phyloP scores from a whole-genome alignment of 1,140 invertebrate genomes.

The Muscidifurax raptorellus region DNA sequence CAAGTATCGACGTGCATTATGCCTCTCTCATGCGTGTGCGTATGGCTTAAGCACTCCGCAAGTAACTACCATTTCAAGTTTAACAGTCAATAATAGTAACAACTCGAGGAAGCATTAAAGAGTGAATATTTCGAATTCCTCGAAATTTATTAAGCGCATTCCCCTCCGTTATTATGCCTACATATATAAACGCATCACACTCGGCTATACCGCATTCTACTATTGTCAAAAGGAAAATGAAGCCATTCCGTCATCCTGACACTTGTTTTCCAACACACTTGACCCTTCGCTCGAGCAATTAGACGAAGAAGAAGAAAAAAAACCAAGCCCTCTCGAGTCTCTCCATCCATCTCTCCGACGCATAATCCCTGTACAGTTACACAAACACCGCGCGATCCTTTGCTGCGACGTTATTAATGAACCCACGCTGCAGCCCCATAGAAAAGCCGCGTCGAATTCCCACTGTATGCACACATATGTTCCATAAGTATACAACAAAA shows the following conservation, averaged over 20 bases:
- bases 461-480: too few species aligned
- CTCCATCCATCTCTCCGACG: neutral
- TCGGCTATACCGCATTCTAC: too few species aligned
- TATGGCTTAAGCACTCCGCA: neutral
- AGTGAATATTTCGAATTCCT: slow-evolving; percentile 11
- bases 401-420: neutral
- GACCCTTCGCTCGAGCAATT: neutral
- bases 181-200: too few species aligned
- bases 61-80: slow-evolving; percentile 18
- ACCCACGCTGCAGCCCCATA: neutral
- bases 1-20: slow-evolving; percentile 17
- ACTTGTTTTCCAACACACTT: neutral
- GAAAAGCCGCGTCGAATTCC: neutral
- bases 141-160: slow-evolving; percentile 4
- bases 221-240: neutral
- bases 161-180: too few species aligned
- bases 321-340: neutral
- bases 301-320: neutral
- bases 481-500: too few species aligned
- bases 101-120: neutral
- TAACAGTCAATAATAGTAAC: slow-evolving; percentile 31
- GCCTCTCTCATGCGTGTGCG: neutral
- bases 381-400: neutral
- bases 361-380: neutral
- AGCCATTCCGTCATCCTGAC: neutral